phyloP scores from a whole-genome alignment of 2,113 vertebrate species.

The Erpornis zantholeuca region DNA sequence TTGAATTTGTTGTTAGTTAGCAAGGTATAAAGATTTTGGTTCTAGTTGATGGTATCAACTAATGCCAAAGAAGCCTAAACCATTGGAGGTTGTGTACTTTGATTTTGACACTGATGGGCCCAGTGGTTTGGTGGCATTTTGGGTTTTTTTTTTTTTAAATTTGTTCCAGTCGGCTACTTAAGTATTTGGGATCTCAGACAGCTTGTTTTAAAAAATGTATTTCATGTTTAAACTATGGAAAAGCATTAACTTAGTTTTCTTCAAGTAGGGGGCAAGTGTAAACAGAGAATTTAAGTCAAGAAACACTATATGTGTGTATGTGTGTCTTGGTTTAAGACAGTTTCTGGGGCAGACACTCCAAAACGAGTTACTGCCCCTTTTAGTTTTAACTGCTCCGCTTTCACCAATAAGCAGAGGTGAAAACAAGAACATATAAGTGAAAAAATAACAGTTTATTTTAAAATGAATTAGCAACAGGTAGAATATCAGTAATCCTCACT shows the following conservation, averaged over 20 bases:
- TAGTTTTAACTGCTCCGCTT: background rate
- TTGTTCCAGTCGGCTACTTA: background rate
- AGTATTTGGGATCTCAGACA: background rate
- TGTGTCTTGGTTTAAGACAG: background rate
- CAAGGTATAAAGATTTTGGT: background rate
- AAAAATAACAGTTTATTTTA: background rate
- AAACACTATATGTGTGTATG: background rate
- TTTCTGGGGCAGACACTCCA: background rate
- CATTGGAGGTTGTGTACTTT: background rate
- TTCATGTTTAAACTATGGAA: background rate
- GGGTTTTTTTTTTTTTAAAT: accelerated
- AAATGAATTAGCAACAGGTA: background rate
- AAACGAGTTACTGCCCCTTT: background rate
- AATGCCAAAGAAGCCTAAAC: background rate
- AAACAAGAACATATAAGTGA: background rate
- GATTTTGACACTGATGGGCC: background rate
- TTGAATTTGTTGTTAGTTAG: background rate
- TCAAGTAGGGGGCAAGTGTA: background rate
- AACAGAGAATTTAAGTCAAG: background rate
- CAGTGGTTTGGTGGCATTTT: background rate
- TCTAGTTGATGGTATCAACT: background rate
- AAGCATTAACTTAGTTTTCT: background rate
- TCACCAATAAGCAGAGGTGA: background rate
- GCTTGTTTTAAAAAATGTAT: background rate
- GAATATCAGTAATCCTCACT: background rate